A percentile compares a stretch with the other conserved stretches of the same genome.
Conservation (phyloP, 2,888 invertebrate species). For the Agrotis puta region DNA sequence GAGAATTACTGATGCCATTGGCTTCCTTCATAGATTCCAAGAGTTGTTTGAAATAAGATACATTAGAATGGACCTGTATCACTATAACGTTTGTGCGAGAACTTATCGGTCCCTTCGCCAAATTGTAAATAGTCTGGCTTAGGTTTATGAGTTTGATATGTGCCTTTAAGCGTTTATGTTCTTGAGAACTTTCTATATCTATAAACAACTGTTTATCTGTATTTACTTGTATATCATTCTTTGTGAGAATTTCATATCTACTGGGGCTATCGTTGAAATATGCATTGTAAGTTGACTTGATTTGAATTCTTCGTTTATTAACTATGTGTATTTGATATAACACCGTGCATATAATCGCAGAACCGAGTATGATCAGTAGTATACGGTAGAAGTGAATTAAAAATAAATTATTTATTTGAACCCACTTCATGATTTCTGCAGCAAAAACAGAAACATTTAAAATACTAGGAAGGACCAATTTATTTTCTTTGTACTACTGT, state of each 20-base stretch:
- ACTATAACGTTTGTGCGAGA: conserved; percentile 65
- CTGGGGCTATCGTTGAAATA: too few species aligned
- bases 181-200: conserved; percentile 2
- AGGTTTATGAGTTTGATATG: conserved; percentile 65
- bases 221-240: too few species aligned
- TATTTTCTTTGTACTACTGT: not conserved
- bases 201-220: not conserved
- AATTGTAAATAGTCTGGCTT: conserved; percentile 63
- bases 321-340: not conserved
- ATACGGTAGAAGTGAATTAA: conserved; percentile 6
- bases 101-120: conserved; percentile 25
- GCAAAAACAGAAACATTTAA: not conserved
- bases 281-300: not conserved
- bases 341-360: not conserved
- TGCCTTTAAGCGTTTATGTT: conserved; percentile 50
- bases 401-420: conserved; percentile 10
- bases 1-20: conserved; percentile 63
- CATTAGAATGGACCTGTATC: conserved; percentile 70
- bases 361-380: conserved; percentile 14
- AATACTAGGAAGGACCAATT: not conserved
- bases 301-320: conserved; percentile 1
- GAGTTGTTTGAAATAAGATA: conserved; percentile 64
- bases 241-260: not conserved
- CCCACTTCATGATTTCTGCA: conserved; percentile 16
- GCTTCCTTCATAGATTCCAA: conserved; percentile 66